phyloP scores from a whole-genome alignment of 2,113 vertebrate species.

The Charadrius vociferus region DNA sequence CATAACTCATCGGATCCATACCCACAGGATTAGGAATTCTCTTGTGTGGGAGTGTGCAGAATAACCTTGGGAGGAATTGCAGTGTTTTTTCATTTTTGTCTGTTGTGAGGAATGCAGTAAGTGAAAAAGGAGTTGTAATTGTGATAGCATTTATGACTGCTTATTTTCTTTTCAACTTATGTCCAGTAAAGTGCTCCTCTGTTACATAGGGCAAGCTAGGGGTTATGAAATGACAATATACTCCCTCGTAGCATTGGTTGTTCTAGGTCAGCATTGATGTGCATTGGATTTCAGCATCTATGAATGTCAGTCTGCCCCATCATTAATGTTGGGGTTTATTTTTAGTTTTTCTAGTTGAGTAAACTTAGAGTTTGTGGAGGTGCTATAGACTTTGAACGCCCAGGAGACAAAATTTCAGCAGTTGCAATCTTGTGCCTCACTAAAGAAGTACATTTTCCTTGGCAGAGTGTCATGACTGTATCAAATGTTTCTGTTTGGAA shows the following conservation, averaged over 20 bases:
- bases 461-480: neutral
- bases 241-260: neutral
- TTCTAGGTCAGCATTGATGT: constrained; percentile 31
- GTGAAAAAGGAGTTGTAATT: neutral
- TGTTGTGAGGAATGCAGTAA: neutral
- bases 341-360: constrained; percentile 31
- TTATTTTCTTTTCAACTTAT: neutral
- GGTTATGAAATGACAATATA: neutral
- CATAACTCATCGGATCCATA: neutral
- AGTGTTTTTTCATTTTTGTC: neutral
- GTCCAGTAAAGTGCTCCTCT: neutral
- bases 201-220: neutral
- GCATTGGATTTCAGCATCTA: constrained; percentile 20
- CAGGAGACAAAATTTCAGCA: constrained; percentile 2
- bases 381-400: neutral
- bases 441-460: neutral
- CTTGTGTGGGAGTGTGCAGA: neutral
- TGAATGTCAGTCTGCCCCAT: constrained; percentile 1
- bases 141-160: neutral
- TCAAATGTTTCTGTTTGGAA: neutral
- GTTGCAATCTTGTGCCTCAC: neutral
- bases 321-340: constrained; percentile 1
- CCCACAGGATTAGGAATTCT: neutral
- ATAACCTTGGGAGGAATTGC: neutral
- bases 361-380: neutral